Evolutionary conservation across 2,888 invertebrate genomes (phyloP).

Genomic region (Drosophila algonquin): DNA sequence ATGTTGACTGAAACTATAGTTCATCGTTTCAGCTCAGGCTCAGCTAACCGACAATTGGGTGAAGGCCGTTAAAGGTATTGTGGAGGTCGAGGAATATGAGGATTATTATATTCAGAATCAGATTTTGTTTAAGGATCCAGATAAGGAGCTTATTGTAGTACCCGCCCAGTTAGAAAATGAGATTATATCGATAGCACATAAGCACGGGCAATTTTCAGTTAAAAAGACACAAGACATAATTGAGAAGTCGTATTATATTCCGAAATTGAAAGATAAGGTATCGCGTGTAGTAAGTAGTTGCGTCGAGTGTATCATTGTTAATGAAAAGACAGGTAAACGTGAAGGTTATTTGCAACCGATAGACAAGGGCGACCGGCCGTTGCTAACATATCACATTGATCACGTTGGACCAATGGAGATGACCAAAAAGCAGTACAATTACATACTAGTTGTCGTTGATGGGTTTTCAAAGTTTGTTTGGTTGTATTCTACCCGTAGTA

Average conservation of each 20-base stretch:
- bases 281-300: background rate
- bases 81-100: too few species aligned
- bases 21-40: background rate
- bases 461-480: slow-evolving; percentile 12
- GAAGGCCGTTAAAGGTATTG: background rate
- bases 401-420: slow-evolving; percentile 4
- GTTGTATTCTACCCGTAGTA: slow-evolving; percentile 21
- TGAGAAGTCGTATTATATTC: too few species aligned
- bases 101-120: too few species aligned
- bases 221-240: too few species aligned
- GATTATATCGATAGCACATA: too few species aligned
- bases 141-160: too few species aligned
- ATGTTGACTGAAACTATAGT: slow-evolving; percentile 12
- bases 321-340: background rate
- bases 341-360: background rate
- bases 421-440: slow-evolving; percentile 8
- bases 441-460: slow-evolving; percentile 10
- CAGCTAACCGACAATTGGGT: background rate
- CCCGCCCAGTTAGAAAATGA: too few species aligned
- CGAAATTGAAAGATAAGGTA: background rate
- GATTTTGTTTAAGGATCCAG: too few species aligned
- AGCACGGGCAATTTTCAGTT: too few species aligned
- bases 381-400: background rate
- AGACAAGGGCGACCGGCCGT: slow-evolving; percentile 1
- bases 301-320: background rate